Percentiles rank a stretch among this genome's conserved stretches.
Conservation (phyloP, 2,888 invertebrate genomes). For the Scaptomyza caliginosa region DNA sequence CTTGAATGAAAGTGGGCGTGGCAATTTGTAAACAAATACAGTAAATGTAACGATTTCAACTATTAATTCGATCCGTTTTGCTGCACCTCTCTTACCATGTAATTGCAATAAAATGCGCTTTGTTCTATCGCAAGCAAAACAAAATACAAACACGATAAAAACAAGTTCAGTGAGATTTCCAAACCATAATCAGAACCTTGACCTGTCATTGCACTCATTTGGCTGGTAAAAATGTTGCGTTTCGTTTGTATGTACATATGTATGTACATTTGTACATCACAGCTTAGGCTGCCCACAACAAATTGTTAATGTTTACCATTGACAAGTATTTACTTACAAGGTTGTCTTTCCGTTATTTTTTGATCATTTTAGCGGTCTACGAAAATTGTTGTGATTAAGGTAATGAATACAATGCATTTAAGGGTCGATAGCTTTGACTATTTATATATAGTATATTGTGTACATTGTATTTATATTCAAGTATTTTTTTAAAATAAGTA, state of each 20-base stretch:
- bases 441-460: not conserved
- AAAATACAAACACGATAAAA: not conserved
- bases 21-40: conserved; percentile 16
- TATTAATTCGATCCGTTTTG: conserved; percentile 5
- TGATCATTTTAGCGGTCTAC: not conserved
- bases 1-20: conserved; percentile 1
- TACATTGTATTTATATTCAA: conserved; percentile 5
- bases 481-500: conserved; percentile 33
- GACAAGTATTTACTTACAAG: not conserved
- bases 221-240: not conserved
- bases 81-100: conserved; percentile 13
- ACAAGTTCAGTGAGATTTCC: not conserved
- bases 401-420: not conserved
- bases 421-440: conserved; percentile 1
- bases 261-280: not conserved
- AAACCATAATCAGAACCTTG: not conserved
- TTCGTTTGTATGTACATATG: not conserved
- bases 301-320: not conserved
- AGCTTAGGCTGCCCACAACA: not conserved
- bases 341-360: not conserved
- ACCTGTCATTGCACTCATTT: not conserved
- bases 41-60: conserved; percentile 20
- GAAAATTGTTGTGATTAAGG: not conserved
- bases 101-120: conserved; percentile 22
- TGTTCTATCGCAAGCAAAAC: not conserved